Conservation (phyloP, 2,113 vertebrate species). For the Dipodomys stephensi region DNA sequence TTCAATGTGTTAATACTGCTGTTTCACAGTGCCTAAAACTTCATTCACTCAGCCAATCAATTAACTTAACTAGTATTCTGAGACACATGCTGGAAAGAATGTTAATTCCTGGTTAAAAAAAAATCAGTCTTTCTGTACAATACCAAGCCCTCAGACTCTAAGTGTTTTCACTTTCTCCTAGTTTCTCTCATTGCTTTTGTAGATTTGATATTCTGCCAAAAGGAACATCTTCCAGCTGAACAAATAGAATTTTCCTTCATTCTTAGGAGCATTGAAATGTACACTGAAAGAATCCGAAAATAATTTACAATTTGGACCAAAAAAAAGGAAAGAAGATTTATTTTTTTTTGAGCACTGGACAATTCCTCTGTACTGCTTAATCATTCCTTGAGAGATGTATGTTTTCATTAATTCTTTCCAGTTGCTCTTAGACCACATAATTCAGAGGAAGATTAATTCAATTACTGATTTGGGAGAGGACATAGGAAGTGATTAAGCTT, state of each 20-base stretch:
- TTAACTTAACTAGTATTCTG: not conserved
- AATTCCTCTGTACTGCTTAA: slow-evolving; percentile 51
- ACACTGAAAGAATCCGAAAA: slow-evolving; percentile 65
- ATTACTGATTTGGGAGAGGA: not conserved
- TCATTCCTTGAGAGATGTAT: slow-evolving; percentile 56
- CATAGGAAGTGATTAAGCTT: slow-evolving; percentile 15
- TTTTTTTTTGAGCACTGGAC: slow-evolving; percentile 42
- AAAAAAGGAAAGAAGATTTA: slow-evolving; percentile 39
- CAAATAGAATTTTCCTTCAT: slow-evolving; percentile 59
- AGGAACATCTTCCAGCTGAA: slow-evolving; percentile 68
- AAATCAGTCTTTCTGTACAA: not conserved
- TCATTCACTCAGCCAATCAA: not conserved
- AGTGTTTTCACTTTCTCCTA: not conserved
- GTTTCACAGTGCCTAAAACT: not conserved
- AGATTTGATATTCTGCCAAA: slow-evolving; percentile 45
- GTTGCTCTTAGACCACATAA: slow-evolving; percentile 15
- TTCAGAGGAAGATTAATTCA: slow-evolving; percentile 34
- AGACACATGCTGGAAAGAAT: not conserved
- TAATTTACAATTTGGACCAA: slow-evolving; percentile 61
- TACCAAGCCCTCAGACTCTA: not conserved
- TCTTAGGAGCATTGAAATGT: slow-evolving; percentile 37
- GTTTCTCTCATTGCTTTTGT: not conserved
- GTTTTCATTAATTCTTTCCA: not conserved
- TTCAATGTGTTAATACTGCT: not conserved
- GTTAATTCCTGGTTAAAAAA: slow-evolving; percentile 11